These are phyloP conservation scores for Aldabrachelys gigantea DNA, from an alignment of 2,113 vertebrate genomes.

Conservation along the genomic window DNA sequence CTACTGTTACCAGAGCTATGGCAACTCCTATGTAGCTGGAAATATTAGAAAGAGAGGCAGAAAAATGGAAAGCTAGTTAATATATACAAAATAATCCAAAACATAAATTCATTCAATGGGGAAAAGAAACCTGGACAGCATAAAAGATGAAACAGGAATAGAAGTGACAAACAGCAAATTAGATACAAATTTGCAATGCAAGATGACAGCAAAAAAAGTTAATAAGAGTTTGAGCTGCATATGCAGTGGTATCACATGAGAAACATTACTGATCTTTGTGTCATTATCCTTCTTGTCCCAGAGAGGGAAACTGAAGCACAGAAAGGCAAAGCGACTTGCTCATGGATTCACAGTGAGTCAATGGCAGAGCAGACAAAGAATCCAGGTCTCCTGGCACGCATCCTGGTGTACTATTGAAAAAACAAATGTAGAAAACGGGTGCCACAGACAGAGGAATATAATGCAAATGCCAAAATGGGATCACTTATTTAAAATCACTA, in stretches of 20 bases:
- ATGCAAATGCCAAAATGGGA: background rate
- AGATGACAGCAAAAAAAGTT: background rate
- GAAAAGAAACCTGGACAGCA: background rate
- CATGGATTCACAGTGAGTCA: background rate
- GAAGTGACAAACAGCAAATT: background rate
- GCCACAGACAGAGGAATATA: background rate
- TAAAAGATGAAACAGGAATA: background rate
- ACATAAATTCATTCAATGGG: background rate
- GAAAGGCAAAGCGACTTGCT: background rate
- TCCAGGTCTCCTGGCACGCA: background rate
- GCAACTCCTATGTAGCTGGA: background rate
- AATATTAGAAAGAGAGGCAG: background rate
- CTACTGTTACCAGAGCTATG: background rate
- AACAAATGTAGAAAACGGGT: background rate
- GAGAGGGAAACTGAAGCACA: background rate
- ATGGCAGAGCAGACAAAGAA: background rate
- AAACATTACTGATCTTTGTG: background rate
- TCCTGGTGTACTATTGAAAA: background rate
- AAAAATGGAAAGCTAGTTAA: background rate
- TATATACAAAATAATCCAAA: background rate
- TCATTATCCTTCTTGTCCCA: background rate
- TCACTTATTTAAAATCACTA: background rate
- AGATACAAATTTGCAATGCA: background rate
- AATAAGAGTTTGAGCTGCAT: background rate
- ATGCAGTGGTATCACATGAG: background rate